A percentile compares a stretch with the other conserved stretches of the same genome.
Evolutionary conservation across 2,888 invertebrate species (phyloP).

Genomic region (Axea sp.): DNA sequence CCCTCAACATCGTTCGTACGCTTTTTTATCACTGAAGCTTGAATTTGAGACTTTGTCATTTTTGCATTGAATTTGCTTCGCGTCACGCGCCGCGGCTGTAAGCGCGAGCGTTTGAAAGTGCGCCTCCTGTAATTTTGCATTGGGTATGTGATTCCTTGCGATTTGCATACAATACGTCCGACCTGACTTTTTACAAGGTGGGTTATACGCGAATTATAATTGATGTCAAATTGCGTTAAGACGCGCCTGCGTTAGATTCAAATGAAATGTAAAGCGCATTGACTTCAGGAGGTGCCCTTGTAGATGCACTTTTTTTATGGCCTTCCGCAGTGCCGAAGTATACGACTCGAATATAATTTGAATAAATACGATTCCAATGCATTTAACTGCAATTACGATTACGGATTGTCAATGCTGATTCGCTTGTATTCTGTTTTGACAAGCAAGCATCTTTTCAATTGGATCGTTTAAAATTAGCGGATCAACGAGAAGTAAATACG

Average conservation of each 20-base stretch:
- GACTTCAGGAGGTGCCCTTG: not conserved
- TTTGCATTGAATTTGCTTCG: too few species aligned
- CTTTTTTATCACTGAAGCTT: too few species aligned
- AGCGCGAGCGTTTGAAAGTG: constrained; percentile 10
- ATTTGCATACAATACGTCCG: constrained; percentile 37
- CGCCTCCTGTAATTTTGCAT: constrained; percentile 28
- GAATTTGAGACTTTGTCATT: too few species aligned
- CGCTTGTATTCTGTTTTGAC: too few species aligned
- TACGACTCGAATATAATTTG: not conserved
- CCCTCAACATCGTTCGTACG: too few species aligned
- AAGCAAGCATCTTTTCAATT: too few species aligned
- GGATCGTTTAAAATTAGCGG: too few species aligned
- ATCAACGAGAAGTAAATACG: too few species aligned
- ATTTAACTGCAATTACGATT: constrained; percentile 1
- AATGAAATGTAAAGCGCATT: not conserved
- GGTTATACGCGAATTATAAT: constrained; percentile 34
- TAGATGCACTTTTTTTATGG: constrained; percentile 1
- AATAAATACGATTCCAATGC: not conserved
- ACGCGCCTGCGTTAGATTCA: constrained; percentile 13
- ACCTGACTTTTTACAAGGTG: constrained; percentile 13
- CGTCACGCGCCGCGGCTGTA: not conserved
- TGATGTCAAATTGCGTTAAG: constrained; percentile 32
- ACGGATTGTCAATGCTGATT: too few species aligned
- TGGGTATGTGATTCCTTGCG: constrained; percentile 30
- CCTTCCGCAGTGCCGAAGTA: not conserved